Conservation (phyloP, 2,797 vertebrate species). For the Manis crassicaudata region DNA sequence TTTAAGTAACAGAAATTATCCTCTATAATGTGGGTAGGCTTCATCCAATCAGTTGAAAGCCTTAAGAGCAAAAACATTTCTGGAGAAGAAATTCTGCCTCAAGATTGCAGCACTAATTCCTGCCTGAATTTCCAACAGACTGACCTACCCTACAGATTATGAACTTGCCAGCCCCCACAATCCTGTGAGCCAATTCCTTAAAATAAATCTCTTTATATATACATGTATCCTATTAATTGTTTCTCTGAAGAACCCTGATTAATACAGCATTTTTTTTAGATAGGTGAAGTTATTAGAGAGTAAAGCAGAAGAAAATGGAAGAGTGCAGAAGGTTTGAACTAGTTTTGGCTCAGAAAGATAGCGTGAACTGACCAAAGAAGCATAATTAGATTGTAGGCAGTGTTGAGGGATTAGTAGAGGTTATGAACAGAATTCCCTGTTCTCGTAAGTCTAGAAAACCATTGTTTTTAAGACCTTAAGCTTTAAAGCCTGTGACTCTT, state of each 20-base stretch:
- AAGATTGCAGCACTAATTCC: conserved; percentile 9
- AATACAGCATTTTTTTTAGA: neutral
- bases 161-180: neutral
- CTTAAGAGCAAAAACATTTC: conserved; percentile 15
- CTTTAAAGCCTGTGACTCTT: neutral
- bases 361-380: neutral
- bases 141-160: neutral
- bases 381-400: neutral
- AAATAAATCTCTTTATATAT: conserved; percentile 7
- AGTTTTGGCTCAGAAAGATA: neutral
- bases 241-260: neutral
- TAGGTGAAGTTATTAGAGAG: conserved; percentile 20
- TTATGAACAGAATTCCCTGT: conserved; percentile 22
- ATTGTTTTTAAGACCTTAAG: neutral
- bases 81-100: conserved; percentile 40
- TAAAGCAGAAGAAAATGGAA: conserved; percentile 37
- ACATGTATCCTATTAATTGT: neutral
- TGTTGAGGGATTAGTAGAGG: neutral
- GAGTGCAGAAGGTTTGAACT: neutral
- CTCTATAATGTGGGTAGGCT: neutral
- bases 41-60: neutral
- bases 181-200: conserved; percentile 5
- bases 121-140: neutral
- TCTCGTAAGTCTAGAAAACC: neutral
- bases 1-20: conserved; percentile 27